Evolutionary conservation across 1,140 invertebrate species (phyloP).

Genomic region (Cataglyphis hispanica): DNA sequence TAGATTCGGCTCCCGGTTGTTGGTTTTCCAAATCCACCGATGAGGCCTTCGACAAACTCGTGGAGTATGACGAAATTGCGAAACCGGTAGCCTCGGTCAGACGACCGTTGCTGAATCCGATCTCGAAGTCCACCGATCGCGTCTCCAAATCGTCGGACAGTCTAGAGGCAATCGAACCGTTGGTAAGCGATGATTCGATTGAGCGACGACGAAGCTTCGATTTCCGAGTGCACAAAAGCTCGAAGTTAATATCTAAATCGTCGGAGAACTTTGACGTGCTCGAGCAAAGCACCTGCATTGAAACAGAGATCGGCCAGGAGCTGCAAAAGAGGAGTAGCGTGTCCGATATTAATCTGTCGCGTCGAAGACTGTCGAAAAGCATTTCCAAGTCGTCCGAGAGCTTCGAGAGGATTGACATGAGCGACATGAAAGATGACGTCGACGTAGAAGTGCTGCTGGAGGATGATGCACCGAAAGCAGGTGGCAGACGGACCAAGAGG

Average conservation of each 20-base stretch:
- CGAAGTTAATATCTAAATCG: slow-evolving; percentile 83
- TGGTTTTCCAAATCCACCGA: slow-evolving; percentile 83
- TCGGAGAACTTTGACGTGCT: slow-evolving; percentile 82
- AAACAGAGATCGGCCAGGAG: slow-evolving; percentile 65
- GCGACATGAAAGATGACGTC: slow-evolving; percentile 55
- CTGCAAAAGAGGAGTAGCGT: slow-evolving; percentile 80
- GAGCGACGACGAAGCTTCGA: slow-evolving; percentile 82
- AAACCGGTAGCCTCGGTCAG: slow-evolving; percentile 72
- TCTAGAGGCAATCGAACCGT: slow-evolving; percentile 77
- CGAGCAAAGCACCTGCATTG: slow-evolving; percentile 56
- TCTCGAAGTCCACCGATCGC: slow-evolving; percentile 78
- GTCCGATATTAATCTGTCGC: slow-evolving; percentile 81
- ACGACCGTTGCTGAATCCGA: slow-evolving; percentile 71
- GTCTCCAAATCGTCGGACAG: slow-evolving; percentile 83
- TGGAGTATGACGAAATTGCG: slow-evolving; percentile 72
- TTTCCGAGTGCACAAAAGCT: slow-evolving; percentile 68
- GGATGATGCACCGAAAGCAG: slow-evolving; percentile 48
- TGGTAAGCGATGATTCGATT: slow-evolving; percentile 80
- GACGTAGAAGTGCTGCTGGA: slow-evolving; percentile 5
- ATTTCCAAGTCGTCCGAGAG: slow-evolving; percentile 80
- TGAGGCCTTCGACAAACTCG: slow-evolving; percentile 80
- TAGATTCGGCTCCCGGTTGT: slow-evolving; percentile 72
- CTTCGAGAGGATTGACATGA: slow-evolving; percentile 79
- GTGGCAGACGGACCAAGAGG: slow-evolving; percentile 66
- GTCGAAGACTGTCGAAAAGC: slow-evolving; percentile 71